Percentiles rank a stretch among this genome's conserved stretches.
phyloP scores from a whole-genome alignment of 1,140 invertebrate genomes.

The Mylabris phalerata region DNA sequence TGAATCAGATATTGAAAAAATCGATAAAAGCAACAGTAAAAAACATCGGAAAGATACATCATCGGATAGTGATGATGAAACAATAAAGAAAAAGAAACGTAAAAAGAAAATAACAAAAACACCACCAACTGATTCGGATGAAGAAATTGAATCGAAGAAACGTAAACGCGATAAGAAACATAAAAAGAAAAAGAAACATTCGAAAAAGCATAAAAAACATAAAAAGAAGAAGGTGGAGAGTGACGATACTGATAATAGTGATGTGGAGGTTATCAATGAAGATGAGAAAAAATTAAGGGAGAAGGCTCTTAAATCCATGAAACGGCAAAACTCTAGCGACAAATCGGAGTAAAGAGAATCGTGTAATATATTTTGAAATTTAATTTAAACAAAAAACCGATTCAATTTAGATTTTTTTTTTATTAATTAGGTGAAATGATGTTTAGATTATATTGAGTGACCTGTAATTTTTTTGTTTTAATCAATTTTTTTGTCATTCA shows the following conservation, averaged over 20 bases:
- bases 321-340: constrained; percentile 45
- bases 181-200: constrained; percentile 62
- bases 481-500: constrained; percentile 16
- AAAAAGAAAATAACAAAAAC: constrained; percentile 36
- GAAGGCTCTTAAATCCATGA: constrained; percentile 71
- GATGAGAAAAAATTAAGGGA: constrained; percentile 85
- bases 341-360: constrained; percentile 35
- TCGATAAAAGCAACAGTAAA: constrained; percentile 42
- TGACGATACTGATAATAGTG: constrained; percentile 54
- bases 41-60: constrained; percentile 62
- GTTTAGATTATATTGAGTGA: constrained; percentile 15
- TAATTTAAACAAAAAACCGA: not conserved
- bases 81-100: constrained; percentile 33
- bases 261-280: constrained; percentile 58
- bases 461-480: constrained; percentile 11
- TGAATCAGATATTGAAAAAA: constrained; percentile 35
- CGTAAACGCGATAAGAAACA: constrained; percentile 65
- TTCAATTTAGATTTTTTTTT: not conserved
- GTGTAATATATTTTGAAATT: constrained; percentile 4
- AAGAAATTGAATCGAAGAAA: constrained; percentile 61
- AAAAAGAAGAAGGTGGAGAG: constrained; percentile 59
- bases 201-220: constrained; percentile 60
- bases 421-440: not conserved
- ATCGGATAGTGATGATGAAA: constrained; percentile 53
- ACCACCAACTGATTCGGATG: constrained; percentile 48